Base-by-base conservation (phyloP, 64 coral and sea anemone species). In the Dendrophyllia cribrosa region DNA sequence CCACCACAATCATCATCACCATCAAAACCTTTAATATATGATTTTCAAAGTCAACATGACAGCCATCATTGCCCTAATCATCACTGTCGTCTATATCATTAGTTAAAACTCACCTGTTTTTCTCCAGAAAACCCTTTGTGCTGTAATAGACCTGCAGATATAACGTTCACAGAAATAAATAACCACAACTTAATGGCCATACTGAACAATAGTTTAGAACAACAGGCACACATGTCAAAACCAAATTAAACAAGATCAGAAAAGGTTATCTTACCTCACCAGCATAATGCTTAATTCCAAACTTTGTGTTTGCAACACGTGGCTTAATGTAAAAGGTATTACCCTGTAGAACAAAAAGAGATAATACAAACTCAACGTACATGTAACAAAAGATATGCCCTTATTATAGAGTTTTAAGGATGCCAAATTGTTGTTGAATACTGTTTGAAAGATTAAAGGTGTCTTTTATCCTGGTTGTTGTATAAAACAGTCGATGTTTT, bases 221-320 rank as follows among this genome's bases (percentile, higher is more conserved):
- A 7, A 77, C 0, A 0, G 15, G 5, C 7, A 0, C n/a, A 4
- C 9, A 81, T 4, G 21, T 53, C 5, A 10, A 0, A 0, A 25
- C 2, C 6, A 0, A 85, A 66, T 66, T 22, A 64, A 20, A 74
- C 23, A 22, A 21, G 11, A 8, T 73, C 55, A 60, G 26, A 51
- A 89, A 4, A 51, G 4, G 15, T 79, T 6, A n/a, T 76, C 20
- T 76, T 91, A 99, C 97, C 90, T 99, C 97, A 23, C 97, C 97
- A 72, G 97, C 97, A 58, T 99, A 99, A 77, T 99, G 97, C 43
- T 93, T 99, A 49, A 99, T 91, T 13, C 97, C 97, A 94, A 99
- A 99, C 64, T 99, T 99, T 49, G 91, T 73, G 61, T 99, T 96
- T 53, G 97, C 94, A 59, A 99, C 97, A n/a, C 94, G 89, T 34